These are phyloP conservation scores for Luperina testacea DNA, from an alignment of 2,888 invertebrate species.

Conservation along the genomic window DNA sequence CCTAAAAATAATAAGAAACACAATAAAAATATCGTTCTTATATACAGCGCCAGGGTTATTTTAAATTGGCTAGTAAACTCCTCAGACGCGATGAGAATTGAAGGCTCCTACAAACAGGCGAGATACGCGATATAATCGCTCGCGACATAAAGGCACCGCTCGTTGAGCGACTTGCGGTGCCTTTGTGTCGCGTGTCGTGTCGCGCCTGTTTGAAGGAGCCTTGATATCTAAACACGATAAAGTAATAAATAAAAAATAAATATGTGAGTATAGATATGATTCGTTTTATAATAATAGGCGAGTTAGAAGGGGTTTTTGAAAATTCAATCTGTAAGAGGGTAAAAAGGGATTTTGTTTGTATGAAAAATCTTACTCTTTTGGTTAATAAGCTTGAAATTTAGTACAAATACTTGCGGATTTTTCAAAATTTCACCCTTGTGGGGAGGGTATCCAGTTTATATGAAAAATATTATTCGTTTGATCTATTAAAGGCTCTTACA, in stretches of 20 bases:
- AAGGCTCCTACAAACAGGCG: no score
- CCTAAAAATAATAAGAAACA: constrained; percentile 67
- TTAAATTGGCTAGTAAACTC: background rate
- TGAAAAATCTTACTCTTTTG: no score
- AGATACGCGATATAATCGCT: no score
- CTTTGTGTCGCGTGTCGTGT: no score
- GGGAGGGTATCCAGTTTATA: background rate
- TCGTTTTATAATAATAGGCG: background rate
- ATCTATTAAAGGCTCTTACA: background rate
- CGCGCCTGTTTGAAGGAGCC: no score
- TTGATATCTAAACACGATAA: background rate
- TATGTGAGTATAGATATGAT: no score
- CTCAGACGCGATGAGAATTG: background rate
- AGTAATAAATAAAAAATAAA: background rate
- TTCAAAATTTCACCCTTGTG: background rate
- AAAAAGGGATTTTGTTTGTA: background rate
- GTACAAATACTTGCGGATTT: background rate
- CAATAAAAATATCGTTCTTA: background rate
- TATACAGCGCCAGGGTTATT: background rate
- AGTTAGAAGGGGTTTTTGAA: background rate
- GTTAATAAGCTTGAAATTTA: no score
- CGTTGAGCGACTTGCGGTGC: no score
- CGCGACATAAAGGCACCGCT: no score
- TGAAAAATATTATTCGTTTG: background rate
- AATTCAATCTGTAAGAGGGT: background rate